Conservation (phyloP, 2,888 invertebrate species). For the Dasysyrphus tricinctus region DNA sequence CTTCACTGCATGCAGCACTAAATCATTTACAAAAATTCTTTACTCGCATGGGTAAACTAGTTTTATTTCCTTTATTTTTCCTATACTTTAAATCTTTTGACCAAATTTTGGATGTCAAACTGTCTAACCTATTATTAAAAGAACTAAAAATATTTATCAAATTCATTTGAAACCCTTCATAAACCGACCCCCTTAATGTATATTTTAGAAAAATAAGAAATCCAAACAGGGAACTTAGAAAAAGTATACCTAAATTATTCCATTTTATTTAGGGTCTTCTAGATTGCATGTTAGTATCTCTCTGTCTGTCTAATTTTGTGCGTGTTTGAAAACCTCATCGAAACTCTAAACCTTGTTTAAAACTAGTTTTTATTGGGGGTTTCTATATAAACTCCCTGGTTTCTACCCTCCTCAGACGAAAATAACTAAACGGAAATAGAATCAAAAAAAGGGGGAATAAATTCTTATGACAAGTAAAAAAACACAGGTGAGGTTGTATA, state of each 20-base stretch:
- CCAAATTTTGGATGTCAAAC: too few relatives aligned
- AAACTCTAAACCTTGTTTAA: not conserved
- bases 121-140: too few relatives aligned
- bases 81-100: too few relatives aligned
- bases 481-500: constrained; percentile 43
- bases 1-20: too few relatives aligned
- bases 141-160: too few relatives aligned
- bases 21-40: too few relatives aligned
- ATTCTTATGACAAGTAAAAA: constrained; percentile 39
- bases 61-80: not conserved
- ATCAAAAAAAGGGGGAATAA: constrained; percentile 50
- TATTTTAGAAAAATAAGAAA: too few relatives aligned
- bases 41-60: too few relatives aligned
- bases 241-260: not conserved
- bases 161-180: too few relatives aligned
- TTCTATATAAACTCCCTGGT: not conserved
- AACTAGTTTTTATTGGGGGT: not conserved
- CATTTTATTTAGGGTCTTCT: not conserved
- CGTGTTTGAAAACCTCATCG: not conserved
- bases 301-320: not conserved
- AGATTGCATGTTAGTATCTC: constrained; percentile 9
- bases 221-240: not conserved
- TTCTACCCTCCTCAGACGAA: not conserved
- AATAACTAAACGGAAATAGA: constrained; percentile 61
- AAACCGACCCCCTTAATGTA: too few relatives aligned